A percentile compares a stretch with the other conserved stretches of the same genome.
These are phyloP conservation scores for Ectropis crepuscularia DNA, from an alignment of 2,888 invertebrate species.

Conservation along the genomic window DNA sequence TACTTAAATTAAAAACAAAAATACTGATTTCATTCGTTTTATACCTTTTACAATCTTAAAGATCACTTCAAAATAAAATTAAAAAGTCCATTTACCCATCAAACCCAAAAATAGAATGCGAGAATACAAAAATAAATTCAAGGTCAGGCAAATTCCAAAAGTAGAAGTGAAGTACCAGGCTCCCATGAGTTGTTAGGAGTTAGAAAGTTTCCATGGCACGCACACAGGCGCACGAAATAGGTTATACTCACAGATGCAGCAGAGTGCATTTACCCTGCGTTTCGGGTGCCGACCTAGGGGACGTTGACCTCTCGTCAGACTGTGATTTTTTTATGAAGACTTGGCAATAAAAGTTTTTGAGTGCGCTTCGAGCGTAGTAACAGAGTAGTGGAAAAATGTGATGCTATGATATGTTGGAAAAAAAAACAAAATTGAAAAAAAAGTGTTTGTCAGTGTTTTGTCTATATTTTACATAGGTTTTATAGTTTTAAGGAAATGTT, in stretches of 20 bases:
- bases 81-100: not conserved
- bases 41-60: not conserved
- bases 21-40: not conserved
- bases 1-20: too few species aligned
- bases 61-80: constrained; percentile 3
- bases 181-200: constrained; percentile 36
- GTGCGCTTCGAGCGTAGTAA: constrained; percentile 4
- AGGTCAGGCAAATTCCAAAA: constrained; percentile 41
- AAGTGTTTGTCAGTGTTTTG: too few species aligned
- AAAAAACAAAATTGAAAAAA: too few species aligned
- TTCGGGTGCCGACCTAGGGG: constrained; percentile 63
- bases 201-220: constrained; percentile 51
- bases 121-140: constrained; percentile 30
- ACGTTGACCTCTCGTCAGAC: constrained; percentile 56
- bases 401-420: not conserved
- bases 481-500: too few species aligned
- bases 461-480: too few species aligned
- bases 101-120: constrained; percentile 24
- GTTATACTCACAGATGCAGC: constrained; percentile 47
- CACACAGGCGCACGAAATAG: constrained; percentile 37
- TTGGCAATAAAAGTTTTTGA: constrained; percentile 46
- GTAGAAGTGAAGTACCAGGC: constrained; percentile 44
- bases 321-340: constrained; percentile 68
- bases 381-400: constrained; percentile 4
- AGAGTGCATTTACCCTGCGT: constrained; percentile 69